Evolutionary conservation across 1,140 invertebrate genomes (phyloP).

Genomic region (silkworm (Bombyx mori)): DNA sequence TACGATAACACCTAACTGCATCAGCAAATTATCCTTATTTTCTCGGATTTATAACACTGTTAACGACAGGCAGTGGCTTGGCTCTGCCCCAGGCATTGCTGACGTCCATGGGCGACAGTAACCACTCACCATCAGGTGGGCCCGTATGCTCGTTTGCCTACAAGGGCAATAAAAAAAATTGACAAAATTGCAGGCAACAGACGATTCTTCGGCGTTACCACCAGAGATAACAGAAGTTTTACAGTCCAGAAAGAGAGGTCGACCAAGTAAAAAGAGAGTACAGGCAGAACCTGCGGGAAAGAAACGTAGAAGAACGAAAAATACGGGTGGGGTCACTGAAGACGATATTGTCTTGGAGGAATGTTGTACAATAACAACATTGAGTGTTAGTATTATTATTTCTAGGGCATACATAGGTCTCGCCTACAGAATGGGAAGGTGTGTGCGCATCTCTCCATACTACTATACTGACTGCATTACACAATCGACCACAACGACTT

Average conservation of each 20-base stretch:
- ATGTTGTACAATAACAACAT: slow-evolving; percentile 38
- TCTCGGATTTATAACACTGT: too few species aligned
- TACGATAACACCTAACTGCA: too few species aligned
- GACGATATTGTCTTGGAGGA: slow-evolving; percentile 35
- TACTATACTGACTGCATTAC: not conserved
- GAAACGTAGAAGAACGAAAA: not conserved
- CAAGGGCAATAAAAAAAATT: too few species aligned
- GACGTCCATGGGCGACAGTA: too few species aligned
- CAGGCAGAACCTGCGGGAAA: not conserved
- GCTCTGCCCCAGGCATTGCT: too few species aligned
- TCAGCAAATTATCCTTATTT: too few species aligned
- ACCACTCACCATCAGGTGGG: too few species aligned
- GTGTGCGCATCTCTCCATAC: not conserved
- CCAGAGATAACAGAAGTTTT: not conserved
- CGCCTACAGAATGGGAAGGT: not conserved
- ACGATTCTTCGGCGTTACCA: not conserved
- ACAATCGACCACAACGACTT: not conserved
- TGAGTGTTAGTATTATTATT: slow-evolving; percentile 31
- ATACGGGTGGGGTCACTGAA: slow-evolving; percentile 3
- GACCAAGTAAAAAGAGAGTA: slow-evolving; percentile 1
- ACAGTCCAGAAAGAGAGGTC: slow-evolving; percentile 1
- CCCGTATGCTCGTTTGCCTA: too few species aligned
- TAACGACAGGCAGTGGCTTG: too few species aligned
- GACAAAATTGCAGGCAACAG: too few species aligned
- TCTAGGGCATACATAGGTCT: not conserved